These are phyloP conservation scores for Thalassoma bifasciatum DNA, from an alignment of 2,113 vertebrate genomes.

Conservation along the genomic window DNA sequence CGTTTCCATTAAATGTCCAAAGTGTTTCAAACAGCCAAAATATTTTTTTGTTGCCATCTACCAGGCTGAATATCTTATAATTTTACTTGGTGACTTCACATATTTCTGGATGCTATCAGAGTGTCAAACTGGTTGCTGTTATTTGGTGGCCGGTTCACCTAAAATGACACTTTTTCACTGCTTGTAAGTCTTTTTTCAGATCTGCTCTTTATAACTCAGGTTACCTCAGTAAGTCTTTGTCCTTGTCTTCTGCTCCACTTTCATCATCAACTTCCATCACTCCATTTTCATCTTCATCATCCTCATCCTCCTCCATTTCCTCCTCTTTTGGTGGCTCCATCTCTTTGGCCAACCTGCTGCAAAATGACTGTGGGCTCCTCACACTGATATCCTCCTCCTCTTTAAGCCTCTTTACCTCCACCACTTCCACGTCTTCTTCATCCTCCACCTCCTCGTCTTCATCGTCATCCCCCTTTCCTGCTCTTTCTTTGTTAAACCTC, in stretches of 20 bases:
- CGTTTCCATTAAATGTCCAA: too few relatives aligned
- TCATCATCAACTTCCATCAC: constrained; percentile 78
- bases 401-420: constrained; percentile 69
- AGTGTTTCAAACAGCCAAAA: too few relatives aligned
- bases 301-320: constrained; percentile 64
- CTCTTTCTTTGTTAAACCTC: constrained; percentile 72
- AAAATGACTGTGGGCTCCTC: constrained; percentile 58
- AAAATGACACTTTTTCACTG: neutral
- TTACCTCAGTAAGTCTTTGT: constrained; percentile 80
- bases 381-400: constrained; percentile 68
- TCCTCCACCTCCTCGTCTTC: constrained; percentile 51
- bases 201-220: neutral
- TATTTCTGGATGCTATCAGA: too few relatives aligned
- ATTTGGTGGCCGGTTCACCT: too few relatives aligned
- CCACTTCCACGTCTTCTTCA: constrained; percentile 73
- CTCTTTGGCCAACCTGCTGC: constrained; percentile 63
- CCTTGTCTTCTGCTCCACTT: constrained; percentile 82
- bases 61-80: too few relatives aligned
- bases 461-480: constrained; percentile 52
- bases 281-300: constrained; percentile 66
- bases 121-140: too few relatives aligned
- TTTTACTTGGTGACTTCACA: too few relatives aligned
- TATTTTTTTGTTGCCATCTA: too few relatives aligned
- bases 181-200: neutral
- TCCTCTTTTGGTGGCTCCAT: constrained; percentile 59